phyloP scores from a whole-genome alignment of 2,888 invertebrate species.

The Drosophila pseudotakahashii region DNA sequence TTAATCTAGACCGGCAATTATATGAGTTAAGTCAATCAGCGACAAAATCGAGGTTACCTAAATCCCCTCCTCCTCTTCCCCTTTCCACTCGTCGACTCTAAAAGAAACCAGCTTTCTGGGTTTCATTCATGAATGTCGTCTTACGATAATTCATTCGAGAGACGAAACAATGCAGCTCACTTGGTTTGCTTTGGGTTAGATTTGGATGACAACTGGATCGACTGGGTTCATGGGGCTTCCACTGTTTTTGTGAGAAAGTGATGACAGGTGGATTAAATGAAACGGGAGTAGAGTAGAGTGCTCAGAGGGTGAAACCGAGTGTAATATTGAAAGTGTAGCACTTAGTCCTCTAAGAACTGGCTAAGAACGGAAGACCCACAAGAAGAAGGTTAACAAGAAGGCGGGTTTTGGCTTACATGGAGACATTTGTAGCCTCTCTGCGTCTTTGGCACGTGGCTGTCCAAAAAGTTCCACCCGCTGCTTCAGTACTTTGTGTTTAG shows the following conservation, averaged over 20 bases:
- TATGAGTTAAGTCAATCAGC: constrained; percentile 25
- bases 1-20: constrained; percentile 32
- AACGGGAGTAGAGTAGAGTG: constrained; percentile 23
- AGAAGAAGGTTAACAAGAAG: constrained; percentile 38
- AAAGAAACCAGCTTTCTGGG: constrained; percentile 56
- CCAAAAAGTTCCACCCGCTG: constrained; percentile 8
- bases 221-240: constrained; percentile 32
- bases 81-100: constrained; percentile 31
- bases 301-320: constrained; percentile 31
- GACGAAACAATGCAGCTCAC: constrained; percentile 17
- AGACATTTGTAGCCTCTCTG: constrained; percentile 13
- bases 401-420: constrained; percentile 10
- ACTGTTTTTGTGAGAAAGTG: constrained; percentile 21
- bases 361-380: constrained; percentile 68
- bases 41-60: constrained; percentile 36
- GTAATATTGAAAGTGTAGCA: constrained; percentile 57
- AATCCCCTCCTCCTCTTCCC: constrained; percentile 22
- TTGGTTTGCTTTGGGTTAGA: background rate
- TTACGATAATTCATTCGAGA: constrained; percentile 52
- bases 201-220: constrained; percentile 50
- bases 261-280: constrained; percentile 46
- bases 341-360: constrained; percentile 33
- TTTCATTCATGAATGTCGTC: constrained; percentile 62
- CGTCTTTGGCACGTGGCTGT: constrained; percentile 26
- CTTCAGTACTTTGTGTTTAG: constrained; percentile 13